Evolutionary conservation across 23 tunicate genomes (phyloP).

Genomic region (Diplosoma virens): DNA sequence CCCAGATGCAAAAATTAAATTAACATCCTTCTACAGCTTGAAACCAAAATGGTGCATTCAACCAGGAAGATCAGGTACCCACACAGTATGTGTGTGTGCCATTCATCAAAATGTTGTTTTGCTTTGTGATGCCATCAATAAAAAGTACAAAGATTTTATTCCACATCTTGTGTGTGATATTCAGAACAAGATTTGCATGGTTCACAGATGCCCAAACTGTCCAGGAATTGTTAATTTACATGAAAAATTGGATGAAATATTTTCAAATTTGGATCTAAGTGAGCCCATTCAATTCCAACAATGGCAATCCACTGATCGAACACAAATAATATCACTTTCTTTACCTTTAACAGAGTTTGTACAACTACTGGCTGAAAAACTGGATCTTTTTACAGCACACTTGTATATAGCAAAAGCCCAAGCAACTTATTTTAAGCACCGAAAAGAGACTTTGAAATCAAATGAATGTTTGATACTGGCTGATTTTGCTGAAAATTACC

Average conservation of each 20-base stretch:
- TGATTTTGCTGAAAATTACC: not conserved
- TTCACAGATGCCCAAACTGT: no score
- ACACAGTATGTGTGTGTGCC: not conserved
- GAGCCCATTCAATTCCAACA: not conserved
- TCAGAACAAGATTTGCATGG: not conserved
- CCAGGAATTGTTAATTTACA: no score
- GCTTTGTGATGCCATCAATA: not conserved
- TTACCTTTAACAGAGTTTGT: not conserved
- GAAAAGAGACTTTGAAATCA: not conserved
- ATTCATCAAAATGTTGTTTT: not conserved
- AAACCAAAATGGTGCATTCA: conserved; percentile 12
- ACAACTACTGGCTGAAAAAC: not conserved
- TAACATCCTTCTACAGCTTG: conserved; percentile 14
- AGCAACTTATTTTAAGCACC: not conserved
- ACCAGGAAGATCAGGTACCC: not conserved
- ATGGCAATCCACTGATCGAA: conserved; percentile 1
- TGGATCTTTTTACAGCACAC: not conserved
- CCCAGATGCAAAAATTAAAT: not conserved
- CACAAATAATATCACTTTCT: conserved; percentile 1
- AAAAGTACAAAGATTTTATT: not conserved
- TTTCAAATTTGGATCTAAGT: not conserved
- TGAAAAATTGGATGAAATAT: conserved; percentile 3
- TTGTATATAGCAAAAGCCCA: not conserved
- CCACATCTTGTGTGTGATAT: not conserved
- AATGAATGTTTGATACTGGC: not conserved